These are phyloP conservation scores for Orchesellides sinensis DNA, from an alignment of 2,888 invertebrate genomes.

Conservation along the genomic window DNA sequence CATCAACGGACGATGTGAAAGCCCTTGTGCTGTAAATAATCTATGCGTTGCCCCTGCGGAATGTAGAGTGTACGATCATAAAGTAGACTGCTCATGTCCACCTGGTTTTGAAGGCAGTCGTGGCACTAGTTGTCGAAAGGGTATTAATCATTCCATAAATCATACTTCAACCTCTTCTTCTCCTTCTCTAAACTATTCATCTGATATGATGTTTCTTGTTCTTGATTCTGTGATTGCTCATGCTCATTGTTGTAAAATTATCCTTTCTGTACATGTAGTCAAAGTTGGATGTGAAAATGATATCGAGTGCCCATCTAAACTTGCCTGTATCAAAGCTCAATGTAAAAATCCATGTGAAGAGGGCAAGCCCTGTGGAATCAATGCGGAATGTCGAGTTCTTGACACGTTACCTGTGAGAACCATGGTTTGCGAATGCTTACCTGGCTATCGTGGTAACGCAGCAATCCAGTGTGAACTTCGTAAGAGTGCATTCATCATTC, in stretches of 20 bases:
- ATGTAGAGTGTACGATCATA: slow-evolving; percentile 88
- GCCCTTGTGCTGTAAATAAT: slow-evolving; percentile 88
- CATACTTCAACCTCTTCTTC: slow-evolving; percentile 7
- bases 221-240: slow-evolving; percentile 17
- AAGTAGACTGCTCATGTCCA: slow-evolving; percentile 91
- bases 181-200: background rate
- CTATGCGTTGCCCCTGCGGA: slow-evolving; percentile 85
- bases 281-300: slow-evolving; percentile 83
- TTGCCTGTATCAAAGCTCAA: slow-evolving; percentile 88
- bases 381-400: slow-evolving; percentile 88
- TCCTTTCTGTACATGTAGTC: slow-evolving; percentile 55
- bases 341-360: slow-evolving; percentile 90
- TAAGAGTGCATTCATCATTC: slow-evolving; percentile 78
- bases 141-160: slow-evolving; percentile 48
- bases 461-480: slow-evolving; percentile 89
- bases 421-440: slow-evolving; percentile 93
- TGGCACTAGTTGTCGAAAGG: slow-evolving; percentile 70
- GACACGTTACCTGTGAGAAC: slow-evolving; percentile 91
- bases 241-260: slow-evolving; percentile 29
- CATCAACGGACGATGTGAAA: slow-evolving; percentile 87
- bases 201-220: background rate
- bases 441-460: slow-evolving; percentile 93
- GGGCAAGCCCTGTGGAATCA: slow-evolving; percentile 87
- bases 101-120: slow-evolving; percentile 82
- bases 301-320: slow-evolving; percentile 87